phyloP scores from a whole-genome alignment of 2,797 vertebrate genomes.

The Epinephelus coioides region DNA sequence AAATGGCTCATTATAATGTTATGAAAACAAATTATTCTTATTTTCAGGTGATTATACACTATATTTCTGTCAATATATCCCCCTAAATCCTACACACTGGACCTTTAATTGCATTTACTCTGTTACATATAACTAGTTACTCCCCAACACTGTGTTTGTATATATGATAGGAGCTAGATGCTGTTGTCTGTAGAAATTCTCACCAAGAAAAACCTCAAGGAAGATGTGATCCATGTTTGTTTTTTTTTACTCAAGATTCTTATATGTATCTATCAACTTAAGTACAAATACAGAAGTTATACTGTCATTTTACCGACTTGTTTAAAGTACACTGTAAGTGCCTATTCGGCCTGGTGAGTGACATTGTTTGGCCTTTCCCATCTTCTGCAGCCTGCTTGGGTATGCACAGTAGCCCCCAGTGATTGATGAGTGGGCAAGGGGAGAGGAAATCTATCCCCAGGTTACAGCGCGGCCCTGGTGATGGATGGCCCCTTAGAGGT shows the following conservation, averaged over 20 bases:
- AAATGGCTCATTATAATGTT: too few species aligned
- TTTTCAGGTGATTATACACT: too few species aligned
- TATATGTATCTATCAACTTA: conserved; percentile 6
- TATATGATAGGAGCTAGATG: neutral
- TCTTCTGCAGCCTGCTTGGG: conserved; percentile 79
- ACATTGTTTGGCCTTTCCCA: conserved; percentile 79
- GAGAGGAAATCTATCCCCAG: conserved; percentile 85
- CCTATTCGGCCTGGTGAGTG: conserved; percentile 61
- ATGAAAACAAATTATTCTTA: too few species aligned
- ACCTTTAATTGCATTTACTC: too few species aligned
- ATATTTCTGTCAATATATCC: too few species aligned
- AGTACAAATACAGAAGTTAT: neutral
- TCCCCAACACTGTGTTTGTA: too few species aligned
- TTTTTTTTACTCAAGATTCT: neutral
- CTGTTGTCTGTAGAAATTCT: neutral
- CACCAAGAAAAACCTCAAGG: neutral
- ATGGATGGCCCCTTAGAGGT: conserved; percentile 84
- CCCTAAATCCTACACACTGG: too few species aligned
- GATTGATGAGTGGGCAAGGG: conserved; percentile 84
- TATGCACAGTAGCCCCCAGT: conserved; percentile 80
- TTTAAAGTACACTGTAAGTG: conserved; percentile 42
- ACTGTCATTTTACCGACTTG: conserved; percentile 20
- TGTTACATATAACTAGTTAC: too few species aligned
- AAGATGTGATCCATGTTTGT: neutral
- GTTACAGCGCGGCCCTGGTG: conserved; percentile 77